These are phyloP conservation scores for Aphidius ervi DNA, from an alignment of 1,140 invertebrate species.

Conservation along the genomic window DNA sequence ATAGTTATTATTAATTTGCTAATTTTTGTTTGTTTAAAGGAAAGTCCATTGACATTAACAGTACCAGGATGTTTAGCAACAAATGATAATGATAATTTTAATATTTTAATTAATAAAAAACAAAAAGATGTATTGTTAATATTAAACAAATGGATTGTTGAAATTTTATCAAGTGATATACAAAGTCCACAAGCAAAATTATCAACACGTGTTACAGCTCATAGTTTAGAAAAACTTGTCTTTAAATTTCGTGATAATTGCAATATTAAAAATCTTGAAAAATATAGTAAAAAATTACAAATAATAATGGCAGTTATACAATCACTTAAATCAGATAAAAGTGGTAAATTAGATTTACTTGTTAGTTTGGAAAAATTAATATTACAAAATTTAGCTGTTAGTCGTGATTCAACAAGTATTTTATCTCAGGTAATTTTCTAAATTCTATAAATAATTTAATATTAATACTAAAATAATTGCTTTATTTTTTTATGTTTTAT, in stretches of 20 bases:
- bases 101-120: conserved; percentile 58
- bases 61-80: conserved; percentile 47
- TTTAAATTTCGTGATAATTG: conserved; percentile 38
- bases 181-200: conserved; percentile 45
- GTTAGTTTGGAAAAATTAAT: conserved; percentile 58
- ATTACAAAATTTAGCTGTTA: conserved; percentile 57
- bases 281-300: conserved; percentile 54
- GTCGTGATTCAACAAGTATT: conserved; percentile 59
- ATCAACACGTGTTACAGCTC: conserved; percentile 52
- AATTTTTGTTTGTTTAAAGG: conserved; percentile 28
- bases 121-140: conserved; percentile 59
- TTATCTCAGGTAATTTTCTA: conserved; percentile 53
- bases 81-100: conserved; percentile 38
- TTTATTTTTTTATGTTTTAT: conserved; percentile 26
- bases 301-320: conserved; percentile 59
- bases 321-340: conserved; percentile 56
- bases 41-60: conserved; percentile 35
- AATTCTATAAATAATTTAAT: not conserved
- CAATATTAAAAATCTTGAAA: conserved; percentile 30
- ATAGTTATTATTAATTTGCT: not conserved
- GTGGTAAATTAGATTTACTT: conserved; percentile 53
- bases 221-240: conserved; percentile 56
- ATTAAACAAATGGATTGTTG: conserved; percentile 57
- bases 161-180: conserved; percentile 38
- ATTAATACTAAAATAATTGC: not conserved